Conservation (phyloP, 2,888 invertebrate species). For the Melanophora roralis region DNA sequence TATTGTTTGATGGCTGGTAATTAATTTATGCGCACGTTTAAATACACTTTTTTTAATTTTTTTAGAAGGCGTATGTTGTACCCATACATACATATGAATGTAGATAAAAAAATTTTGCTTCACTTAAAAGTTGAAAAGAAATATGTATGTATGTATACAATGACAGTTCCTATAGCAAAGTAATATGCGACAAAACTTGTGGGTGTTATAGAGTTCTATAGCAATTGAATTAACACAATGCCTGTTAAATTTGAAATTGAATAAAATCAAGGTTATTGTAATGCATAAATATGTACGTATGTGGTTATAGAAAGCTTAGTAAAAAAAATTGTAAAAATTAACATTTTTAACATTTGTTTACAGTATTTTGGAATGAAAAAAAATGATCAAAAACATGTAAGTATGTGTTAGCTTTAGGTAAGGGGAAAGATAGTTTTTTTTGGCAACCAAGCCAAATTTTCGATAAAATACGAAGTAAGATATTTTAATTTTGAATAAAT, state of each 20-base stretch:
- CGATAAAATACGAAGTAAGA: no score
- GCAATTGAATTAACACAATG: slow-evolving; percentile 25
- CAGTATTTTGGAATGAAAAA: no score
- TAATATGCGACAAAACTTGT: slow-evolving; percentile 16
- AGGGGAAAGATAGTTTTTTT: no score
- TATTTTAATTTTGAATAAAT: no score
- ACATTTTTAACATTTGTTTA: no score
- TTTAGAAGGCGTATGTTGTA: slow-evolving; percentile 58
- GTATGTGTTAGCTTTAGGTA: no score
- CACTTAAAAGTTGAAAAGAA: slow-evolving; percentile 10
- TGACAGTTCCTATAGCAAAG: slow-evolving; percentile 27
- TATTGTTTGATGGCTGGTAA: slow-evolving; percentile 35
- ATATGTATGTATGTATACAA: no score
- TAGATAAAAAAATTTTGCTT: background rate
- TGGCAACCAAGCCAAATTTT: no score
- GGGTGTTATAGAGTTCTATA: slow-evolving; percentile 47
- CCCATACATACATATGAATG: background rate
- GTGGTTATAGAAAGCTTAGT: slow-evolving; percentile 1
- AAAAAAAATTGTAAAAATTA: no score
- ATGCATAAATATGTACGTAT: slow-evolving; percentile 18
- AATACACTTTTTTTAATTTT: slow-evolving; percentile 36
- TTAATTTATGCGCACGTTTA: slow-evolving; percentile 55
- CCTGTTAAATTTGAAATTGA: slow-evolving; percentile 8
- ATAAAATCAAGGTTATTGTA: slow-evolving; percentile 55
- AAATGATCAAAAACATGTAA: no score